Evolutionary conservation across 2,888 invertebrate genomes (phyloP).

Genomic region (Brachypterus glaber): DNA sequence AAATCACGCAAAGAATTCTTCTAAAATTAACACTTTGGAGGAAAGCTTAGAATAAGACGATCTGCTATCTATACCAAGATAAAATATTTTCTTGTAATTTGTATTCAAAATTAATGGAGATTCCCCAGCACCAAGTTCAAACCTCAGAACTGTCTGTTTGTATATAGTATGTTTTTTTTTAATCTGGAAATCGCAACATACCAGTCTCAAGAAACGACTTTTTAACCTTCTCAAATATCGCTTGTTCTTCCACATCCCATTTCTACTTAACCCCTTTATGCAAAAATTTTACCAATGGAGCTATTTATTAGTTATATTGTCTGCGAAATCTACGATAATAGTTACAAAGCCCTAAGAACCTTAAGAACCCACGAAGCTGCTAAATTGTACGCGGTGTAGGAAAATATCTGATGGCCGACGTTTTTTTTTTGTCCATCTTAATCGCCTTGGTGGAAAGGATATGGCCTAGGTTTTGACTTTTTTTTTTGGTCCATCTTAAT

Average conservation of each 20-base stretch:
- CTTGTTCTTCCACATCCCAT: constrained; percentile 10
- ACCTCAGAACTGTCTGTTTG: constrained; percentile 9
- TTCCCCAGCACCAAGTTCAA: constrained; percentile 6
- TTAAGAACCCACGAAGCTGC: constrained; percentile 4
- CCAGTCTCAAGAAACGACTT: constrained; percentile 9
- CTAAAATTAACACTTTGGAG: too few relatives aligned
- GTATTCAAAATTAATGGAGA: too few relatives aligned
- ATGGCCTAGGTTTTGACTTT: too few relatives aligned
- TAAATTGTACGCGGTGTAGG: constrained; percentile 1
- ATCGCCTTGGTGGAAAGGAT: constrained; percentile 8
- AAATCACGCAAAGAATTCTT: too few relatives aligned
- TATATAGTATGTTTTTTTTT: constrained; percentile 2
- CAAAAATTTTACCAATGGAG: constrained; percentile 12
- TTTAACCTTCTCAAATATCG: constrained; percentile 7
- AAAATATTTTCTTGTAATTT: too few relatives aligned
- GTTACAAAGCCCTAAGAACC: constrained; percentile 11
- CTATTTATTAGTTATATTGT: constrained; percentile 11
- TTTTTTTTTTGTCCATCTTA: constrained; percentile 3
- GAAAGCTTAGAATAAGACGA: too few relatives aligned
- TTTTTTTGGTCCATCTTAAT: too few relatives aligned
- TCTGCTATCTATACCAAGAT: too few relatives aligned
- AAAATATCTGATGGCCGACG: constrained; percentile 5
- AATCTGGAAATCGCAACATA: constrained; percentile 9
- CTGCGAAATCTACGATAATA: constrained; percentile 10
- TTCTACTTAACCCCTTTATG: constrained; percentile 9